Base-by-base conservation (phyloP, 1,140 invertebrate genomes). In the Ylistrum balloti region DNA sequence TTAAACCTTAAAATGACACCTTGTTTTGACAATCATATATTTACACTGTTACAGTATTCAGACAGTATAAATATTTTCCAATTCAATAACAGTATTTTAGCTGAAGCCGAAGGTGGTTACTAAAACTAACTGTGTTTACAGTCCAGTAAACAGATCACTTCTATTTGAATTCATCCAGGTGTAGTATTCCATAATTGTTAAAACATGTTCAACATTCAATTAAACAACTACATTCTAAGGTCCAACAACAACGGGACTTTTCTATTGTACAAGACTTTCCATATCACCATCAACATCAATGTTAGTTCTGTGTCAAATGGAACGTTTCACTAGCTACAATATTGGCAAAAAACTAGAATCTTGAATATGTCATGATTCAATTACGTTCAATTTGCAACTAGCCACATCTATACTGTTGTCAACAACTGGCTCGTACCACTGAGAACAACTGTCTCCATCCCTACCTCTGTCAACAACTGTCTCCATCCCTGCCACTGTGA, bases 121-220 rank as follows among this genome's bases (percentile, higher is more conserved):
- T 7, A 74, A 74, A 74, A 3, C 56, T 28, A 28, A 74, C 22
- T 3, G 56, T 74, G 56, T 56, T 15, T 11, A 74, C 56, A 17
- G 22, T 74, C 17, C 56, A 28, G 56, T 28, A n/a, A 22, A 28
- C 56, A n/a, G 56, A 74, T 74, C 56, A 2, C n/a, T 1, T 28
- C 56, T 74, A 74, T 74, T 28, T 74, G 28, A 74, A 74, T 22
- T 74, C 56, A 74, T 9, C n/a, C 22, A 74, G n/a, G 56, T n/a
- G 22, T 74, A n/a, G 56, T 74, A 74, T 74, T 74, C 56, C 56
- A 28, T 74, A 74, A 74, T 74, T 74, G 56, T 74, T 74, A 74
- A 74, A 74, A 74, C 56, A 74, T 74, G 56, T 74, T 74, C 56
- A 74, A n/a, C 56, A 74, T 74, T 17, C 20, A 74, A 0, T 28